Evolutionary conservation across 2,113 vertebrate species (phyloP), one percentile per base, ranked within the genome.

Genomic region (Chloropsis hardwickii): DNA sequence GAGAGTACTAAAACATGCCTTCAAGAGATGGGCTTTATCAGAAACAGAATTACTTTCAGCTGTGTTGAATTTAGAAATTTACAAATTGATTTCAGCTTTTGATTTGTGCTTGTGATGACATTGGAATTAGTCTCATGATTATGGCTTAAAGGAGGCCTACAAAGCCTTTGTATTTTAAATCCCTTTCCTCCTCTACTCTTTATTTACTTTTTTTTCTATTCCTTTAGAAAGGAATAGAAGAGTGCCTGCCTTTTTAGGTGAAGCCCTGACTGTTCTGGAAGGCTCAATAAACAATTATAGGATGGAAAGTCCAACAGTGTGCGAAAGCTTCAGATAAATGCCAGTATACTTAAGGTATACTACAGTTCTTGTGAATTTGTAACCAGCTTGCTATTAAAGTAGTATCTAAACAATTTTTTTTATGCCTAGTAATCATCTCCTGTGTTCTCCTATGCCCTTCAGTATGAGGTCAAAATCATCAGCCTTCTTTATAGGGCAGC

Each of bases 171-270:
- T 45, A 11, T 21, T 76, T 81, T 12, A 64, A 25, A 39, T 70
- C 8, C 1, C 5, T 85, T 80, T 66, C 7, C 22, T 61, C 25
- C 1, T 71, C 4, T 16, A 6, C 2, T 18, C 1, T 27, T 48
- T 39, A 31, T 40, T 51, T 61, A 24, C 18, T 14, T 39, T 31
- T 27, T 19, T 51, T n/a, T 4, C 2, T 0, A 9, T 66, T 57
- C 15, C 9, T 42, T 54, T 76, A 57, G 29, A 35, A 35, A 69
- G 31, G 20, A 67, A 6, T n/a, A 40, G 42, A 57, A 73, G 53
- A 20, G 7, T 74, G 14, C 48, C 33, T 47, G 25, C 27, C 6
- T 64, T 85, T 81, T 15, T 51, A 7, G 35, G 44, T 74, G 44
- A 74, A 61, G 21, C 14, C 13, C 8, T 53, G 40, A 20, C 24